Base-by-base conservation (phyloP, 2,888 invertebrate species). In the Trachelus tabidus region DNA sequence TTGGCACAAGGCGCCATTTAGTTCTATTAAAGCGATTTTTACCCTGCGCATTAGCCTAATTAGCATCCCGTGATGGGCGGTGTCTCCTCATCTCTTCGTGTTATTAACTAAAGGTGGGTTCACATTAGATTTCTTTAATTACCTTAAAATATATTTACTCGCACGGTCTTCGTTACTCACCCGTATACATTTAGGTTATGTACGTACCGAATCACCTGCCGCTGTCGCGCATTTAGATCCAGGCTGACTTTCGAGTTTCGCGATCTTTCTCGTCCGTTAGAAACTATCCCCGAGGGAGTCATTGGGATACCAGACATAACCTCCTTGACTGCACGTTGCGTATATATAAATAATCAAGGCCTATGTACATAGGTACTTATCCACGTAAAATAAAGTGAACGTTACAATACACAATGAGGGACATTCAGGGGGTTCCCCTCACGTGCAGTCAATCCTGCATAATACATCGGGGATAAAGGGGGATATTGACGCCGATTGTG, bases 381-480 rank as follows among this genome's bases (percentile, higher is more conserved):
- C 73, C 35, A 75, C 31, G 75, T n/a, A 35, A 76, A 76, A 80
- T 77, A 82, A 79, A 76, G 69, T 76, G 79, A 80, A 83, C 82
- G 79, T 75, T 68, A 31, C 79, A 81, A 81, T 82, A 82, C 35
- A 82, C 81, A 83, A 81, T 80, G 76, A 82, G 23, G 1, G 31
- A 33, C 23, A 73, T 23, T 68, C 33, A 75, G 56, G 56, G 56
- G 56, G 34, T 34, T 34, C 15, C 40, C 15, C 4, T 56, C 23
- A 9, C 9, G 56, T 56, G 56, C 56, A 56, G 23, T 56, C 56
- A 56, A 23, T 56, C 9, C 56, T 56, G 23, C 23, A 9, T 56
- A 56, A 56, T 56, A 23, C 56, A 56, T 56, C 23, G 23, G 56
- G 56, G 23, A 23, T 4, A 23, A 23, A 56, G 23, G 40, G 56